phyloP scores from a whole-genome alignment of 2,113 vertebrate species.

The Melanostigma gelatinosum region DNA sequence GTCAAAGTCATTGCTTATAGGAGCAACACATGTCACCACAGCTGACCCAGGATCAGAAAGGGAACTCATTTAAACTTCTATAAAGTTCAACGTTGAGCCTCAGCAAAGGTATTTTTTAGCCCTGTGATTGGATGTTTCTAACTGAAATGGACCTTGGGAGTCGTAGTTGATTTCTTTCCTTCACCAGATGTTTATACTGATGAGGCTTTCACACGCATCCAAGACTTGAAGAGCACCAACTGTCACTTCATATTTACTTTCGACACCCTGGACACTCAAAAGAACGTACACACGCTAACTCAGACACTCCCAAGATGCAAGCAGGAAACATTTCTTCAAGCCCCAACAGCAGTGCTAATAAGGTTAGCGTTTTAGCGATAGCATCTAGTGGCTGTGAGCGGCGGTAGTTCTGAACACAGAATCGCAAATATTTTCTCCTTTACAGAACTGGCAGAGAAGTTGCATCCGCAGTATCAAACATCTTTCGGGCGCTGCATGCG shows the following conservation, averaged over 20 bases:
- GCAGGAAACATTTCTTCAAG: not conserved
- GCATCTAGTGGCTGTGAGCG: not conserved
- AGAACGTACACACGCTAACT: not conserved
- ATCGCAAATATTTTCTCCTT: not conserved
- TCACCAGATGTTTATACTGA: not conserved
- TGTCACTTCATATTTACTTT: not conserved
- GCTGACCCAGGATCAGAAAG: not conserved
- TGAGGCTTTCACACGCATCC: not conserved
- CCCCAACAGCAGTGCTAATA: no score
- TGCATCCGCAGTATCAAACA: slow-evolving; percentile 23
- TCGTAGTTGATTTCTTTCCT: not conserved
- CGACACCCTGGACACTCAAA: not conserved
- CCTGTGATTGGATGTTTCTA: not conserved
- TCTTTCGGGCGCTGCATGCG: slow-evolving; percentile 20
- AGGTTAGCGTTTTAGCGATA: not conserved
- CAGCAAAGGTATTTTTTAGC: not conserved
- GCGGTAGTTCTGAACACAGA: not conserved
- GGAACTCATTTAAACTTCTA: not conserved
- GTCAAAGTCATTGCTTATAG: not conserved
- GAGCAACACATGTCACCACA: not conserved
- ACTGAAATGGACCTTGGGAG: not conserved
- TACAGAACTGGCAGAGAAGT: slow-evolving; percentile 1
- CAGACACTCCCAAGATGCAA: not conserved
- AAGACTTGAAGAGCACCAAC: not conserved
- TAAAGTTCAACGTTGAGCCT: not conserved